Percentiles rank a stretch among this genome's conserved stretches.
Evolutionary conservation across 2,113 vertebrate genomes (phyloP).

Genomic region (Perca fluviatilis): DNA sequence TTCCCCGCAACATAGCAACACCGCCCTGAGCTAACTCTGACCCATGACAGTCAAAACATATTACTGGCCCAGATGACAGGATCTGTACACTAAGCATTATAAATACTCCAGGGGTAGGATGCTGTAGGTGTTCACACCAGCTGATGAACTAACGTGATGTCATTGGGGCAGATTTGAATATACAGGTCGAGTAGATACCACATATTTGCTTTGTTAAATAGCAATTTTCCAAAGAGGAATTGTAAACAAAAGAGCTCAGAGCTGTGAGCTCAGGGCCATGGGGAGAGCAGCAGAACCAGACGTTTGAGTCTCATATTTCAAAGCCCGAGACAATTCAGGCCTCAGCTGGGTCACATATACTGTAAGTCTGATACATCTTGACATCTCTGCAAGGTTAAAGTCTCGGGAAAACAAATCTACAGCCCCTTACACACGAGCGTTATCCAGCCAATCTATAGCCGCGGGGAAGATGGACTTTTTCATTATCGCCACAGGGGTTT

Average conservation of each 20-base stretch:
- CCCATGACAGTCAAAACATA: conserved; percentile 72
- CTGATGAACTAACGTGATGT: conserved; percentile 40
- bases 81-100: conserved; percentile 44
- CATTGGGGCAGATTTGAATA: conserved; percentile 52
- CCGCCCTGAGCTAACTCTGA: conserved; percentile 64
- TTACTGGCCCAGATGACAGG: conserved; percentile 70
- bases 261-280: conserved; percentile 28
- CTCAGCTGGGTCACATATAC: conserved; percentile 50
- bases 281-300: conserved; percentile 40
- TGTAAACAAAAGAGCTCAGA: conserved; percentile 47
- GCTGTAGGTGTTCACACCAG: conserved; percentile 1
- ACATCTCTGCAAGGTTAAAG: conserved; percentile 67
- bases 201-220: conserved; percentile 54
- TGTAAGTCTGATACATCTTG: conserved; percentile 62
- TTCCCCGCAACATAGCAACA: conserved; percentile 73
- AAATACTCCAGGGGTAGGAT: conserved; percentile 41
- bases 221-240: conserved; percentile 40
- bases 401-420: conserved; percentile 58
- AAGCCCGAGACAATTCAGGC: conserved; percentile 43
- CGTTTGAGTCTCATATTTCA: conserved; percentile 49
- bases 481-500: conserved; percentile 64
- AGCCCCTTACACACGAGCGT: conserved; percentile 9
- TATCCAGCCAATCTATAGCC: conserved; percentile 59
- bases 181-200: conserved; percentile 14
- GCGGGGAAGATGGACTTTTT: conserved; percentile 64